These are phyloP conservation scores for Limnephilus rhombicus DNA, from an alignment of 2,888 invertebrate species.

Conservation along the genomic window DNA sequence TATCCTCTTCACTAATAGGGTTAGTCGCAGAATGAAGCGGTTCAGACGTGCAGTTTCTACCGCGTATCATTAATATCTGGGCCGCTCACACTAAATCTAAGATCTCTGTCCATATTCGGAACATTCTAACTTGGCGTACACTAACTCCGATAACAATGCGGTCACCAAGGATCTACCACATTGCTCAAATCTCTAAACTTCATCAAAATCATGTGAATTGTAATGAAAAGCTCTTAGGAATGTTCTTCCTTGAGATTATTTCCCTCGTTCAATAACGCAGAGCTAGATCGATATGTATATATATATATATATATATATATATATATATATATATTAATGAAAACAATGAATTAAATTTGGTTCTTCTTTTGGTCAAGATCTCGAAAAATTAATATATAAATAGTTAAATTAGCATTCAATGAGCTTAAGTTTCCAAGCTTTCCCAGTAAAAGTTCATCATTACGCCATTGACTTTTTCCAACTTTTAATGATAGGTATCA, in stretches of 20 bases:
- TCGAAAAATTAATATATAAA: no score
- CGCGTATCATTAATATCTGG: not conserved
- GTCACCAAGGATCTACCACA: not conserved
- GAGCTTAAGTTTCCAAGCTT: no score
- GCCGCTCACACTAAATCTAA: not conserved
- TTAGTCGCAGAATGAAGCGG: not conserved
- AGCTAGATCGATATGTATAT: not conserved
- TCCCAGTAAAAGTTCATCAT: no score
- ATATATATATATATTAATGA: no score
- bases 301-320: no score
- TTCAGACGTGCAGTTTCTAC: not conserved
- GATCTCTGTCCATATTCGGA: slow-evolving; percentile 5
- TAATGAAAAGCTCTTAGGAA: no score
- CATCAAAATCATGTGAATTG: not conserved
- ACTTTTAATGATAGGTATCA: not conserved
- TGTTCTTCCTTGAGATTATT: no score
- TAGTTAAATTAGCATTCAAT: no score
- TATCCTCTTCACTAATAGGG: not conserved
- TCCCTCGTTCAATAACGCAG: no score
- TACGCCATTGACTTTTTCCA: not conserved
- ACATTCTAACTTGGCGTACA: not conserved
- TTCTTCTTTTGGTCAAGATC: no score
- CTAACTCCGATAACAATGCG: no score
- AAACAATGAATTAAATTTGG: not conserved
- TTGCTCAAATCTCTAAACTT: not conserved